phyloP scores from a whole-genome alignment of 2,797 vertebrate species.

The Ceyx erithaca region DNA sequence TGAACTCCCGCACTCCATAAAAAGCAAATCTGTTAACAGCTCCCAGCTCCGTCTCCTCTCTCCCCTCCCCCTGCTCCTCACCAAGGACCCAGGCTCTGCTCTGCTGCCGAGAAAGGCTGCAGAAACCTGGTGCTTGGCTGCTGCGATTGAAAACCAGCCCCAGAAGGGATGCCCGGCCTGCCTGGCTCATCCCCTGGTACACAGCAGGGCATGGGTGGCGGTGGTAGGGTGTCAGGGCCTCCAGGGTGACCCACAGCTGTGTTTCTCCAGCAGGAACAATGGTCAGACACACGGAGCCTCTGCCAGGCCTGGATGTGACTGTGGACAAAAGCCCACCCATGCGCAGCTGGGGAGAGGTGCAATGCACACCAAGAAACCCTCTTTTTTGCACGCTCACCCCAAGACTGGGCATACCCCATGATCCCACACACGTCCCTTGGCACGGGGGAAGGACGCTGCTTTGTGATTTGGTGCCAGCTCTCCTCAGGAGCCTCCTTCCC shows the following conservation, averaged over 20 bases:
- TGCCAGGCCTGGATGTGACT: accelerated
- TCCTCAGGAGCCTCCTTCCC: neutral
- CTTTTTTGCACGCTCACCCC: neutral
- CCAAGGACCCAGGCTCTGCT: slow-evolving; percentile 5
- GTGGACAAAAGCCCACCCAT: neutral
- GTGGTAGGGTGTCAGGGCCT: neutral
- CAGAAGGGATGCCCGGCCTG: neutral
- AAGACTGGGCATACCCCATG: accelerated
- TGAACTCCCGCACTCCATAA: slow-evolving; percentile 79
- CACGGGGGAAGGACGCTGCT: accelerated
- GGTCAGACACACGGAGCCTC: neutral
- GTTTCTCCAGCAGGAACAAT: slow-evolving; percentile 13
- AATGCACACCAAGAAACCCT: neutral
- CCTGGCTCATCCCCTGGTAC: accelerated
- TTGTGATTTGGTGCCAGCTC: neutral
- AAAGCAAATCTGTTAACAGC: slow-evolving; percentile 77
- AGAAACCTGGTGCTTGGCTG: slow-evolving; percentile 10
- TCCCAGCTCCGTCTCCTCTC: slow-evolving; percentile 58
- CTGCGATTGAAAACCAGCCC: slow-evolving; percentile 27
- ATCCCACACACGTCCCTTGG: neutral
- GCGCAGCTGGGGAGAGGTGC: neutral
- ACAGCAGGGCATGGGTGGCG: neutral
- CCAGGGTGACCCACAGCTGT: neutral
- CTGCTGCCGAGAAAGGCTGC: slow-evolving; percentile 5
- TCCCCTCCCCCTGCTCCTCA: slow-evolving; percentile 8